Conservation (phyloP, 2,797 vertebrate genomes). For the Zalophus californianus region DNA sequence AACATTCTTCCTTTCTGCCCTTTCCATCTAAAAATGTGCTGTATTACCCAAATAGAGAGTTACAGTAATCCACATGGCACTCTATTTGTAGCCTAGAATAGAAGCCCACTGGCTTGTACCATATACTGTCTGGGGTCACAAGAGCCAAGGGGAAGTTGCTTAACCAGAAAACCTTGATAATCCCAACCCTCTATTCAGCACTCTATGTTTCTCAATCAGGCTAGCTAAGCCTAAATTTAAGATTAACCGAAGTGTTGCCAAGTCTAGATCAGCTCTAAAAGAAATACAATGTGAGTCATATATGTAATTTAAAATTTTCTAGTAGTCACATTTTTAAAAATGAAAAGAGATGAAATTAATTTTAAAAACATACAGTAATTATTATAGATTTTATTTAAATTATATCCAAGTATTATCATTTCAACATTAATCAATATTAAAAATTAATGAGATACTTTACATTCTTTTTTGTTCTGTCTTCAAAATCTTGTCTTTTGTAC, state of each 20-base stretch:
- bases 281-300: not conserved
- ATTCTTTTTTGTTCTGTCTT: not conserved
- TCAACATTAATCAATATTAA: conserved; percentile 37
- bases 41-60: not conserved
- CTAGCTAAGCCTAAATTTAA: not conserved
- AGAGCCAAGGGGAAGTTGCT: not conserved
- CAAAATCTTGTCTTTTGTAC: not conserved
- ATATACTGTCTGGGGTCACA: not conserved
- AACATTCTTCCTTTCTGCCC: not conserved
- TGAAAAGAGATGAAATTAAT: conserved; percentile 1
- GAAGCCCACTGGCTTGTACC: not conserved
- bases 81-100: not conserved
- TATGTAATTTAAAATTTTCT: conserved; percentile 37
- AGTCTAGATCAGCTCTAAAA: not conserved
- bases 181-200: not conserved
- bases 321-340: not conserved
- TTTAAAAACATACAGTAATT: not conserved
- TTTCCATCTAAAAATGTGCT: not conserved
- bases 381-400: conserved; percentile 23
- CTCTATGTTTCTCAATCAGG: not conserved
- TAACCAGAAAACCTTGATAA: not conserved
- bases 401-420: not conserved
- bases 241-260: not conserved
- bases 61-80: not conserved
- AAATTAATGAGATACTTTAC: not conserved